Conservation (phyloP, 2,113 vertebrate species). For the Pterocles burchelli region DNA sequence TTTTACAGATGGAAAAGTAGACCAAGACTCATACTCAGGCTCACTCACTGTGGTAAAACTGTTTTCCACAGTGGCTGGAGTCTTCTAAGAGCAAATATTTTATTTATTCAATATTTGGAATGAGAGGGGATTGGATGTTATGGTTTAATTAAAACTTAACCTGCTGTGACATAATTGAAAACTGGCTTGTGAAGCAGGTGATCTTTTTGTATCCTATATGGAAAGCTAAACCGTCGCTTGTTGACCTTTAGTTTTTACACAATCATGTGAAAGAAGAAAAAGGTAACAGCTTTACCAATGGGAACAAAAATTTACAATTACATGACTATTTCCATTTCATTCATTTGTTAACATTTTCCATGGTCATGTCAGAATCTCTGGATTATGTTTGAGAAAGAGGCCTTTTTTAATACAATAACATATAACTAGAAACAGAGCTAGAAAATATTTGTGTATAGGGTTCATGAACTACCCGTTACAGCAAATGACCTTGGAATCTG, state of each 20-base stretch:
- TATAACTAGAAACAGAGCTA: background rate
- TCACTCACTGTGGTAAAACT: background rate
- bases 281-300: background rate
- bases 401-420: background rate
- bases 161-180: background rate
- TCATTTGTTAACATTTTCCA: background rate
- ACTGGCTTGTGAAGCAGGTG: background rate
- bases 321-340: background rate
- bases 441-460: background rate
- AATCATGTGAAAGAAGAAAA: background rate
- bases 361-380: background rate
- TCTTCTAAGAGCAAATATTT: background rate
- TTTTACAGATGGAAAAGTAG: background rate
- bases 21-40: background rate
- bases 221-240: background rate
- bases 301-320: background rate
- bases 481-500: conserved; percentile 52
- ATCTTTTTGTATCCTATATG: background rate
- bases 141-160: background rate
- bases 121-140: rapidly evolving
- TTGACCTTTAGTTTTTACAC: background rate
- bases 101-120: background rate
- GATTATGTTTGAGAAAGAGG: background rate
- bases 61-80: background rate
- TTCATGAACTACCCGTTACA: conserved; percentile 10